Evolutionary conservation across 1,140 invertebrate genomes (phyloP).

Genomic region (Pseudomyrmex cubaensis): DNA sequence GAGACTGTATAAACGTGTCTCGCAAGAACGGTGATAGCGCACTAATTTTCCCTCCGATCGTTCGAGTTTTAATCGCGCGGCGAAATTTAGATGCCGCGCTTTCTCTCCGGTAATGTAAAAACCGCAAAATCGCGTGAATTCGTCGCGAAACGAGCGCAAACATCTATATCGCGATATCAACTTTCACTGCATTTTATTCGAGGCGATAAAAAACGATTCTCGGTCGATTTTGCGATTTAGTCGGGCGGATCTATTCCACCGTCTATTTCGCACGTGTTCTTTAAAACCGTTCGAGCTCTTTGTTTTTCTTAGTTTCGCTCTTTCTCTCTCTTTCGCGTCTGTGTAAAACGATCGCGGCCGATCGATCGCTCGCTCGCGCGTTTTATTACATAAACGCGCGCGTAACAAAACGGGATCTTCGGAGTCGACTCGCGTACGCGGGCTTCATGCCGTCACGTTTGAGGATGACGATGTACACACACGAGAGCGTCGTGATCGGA

Average conservation of each 20-base stretch:
- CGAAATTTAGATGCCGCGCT: not conserved
- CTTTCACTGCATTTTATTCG: constrained; percentile 35
- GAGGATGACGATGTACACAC: constrained; percentile 19
- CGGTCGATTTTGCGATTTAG: not conserved
- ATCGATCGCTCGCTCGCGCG: not conserved
- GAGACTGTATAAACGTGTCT: not conserved
- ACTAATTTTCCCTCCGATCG: not conserved
- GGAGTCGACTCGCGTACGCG: constrained; percentile 17
- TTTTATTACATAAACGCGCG: not conserved
- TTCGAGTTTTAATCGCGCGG: not conserved
- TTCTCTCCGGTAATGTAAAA: too few species aligned
- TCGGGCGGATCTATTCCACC: not conserved
- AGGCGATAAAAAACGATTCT: not conserved
- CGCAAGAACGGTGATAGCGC: not conserved
- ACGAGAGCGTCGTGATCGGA: constrained; percentile 3
- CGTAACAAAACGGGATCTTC: constrained; percentile 30
- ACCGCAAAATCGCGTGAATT: too few species aligned
- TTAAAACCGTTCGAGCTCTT: constrained; percentile 18
- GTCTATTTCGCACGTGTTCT: not conserved
- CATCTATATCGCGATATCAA: constrained; percentile 11
- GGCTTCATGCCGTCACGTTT: not conserved
- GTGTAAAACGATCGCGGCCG: not conserved
- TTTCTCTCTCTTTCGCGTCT: not conserved
- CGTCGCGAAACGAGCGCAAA: not conserved
- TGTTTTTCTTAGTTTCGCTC: not conserved